These are phyloP conservation scores for Tringa solitaria DNA, from an alignment of 2,113 vertebrate species.

Conservation along the genomic window DNA sequence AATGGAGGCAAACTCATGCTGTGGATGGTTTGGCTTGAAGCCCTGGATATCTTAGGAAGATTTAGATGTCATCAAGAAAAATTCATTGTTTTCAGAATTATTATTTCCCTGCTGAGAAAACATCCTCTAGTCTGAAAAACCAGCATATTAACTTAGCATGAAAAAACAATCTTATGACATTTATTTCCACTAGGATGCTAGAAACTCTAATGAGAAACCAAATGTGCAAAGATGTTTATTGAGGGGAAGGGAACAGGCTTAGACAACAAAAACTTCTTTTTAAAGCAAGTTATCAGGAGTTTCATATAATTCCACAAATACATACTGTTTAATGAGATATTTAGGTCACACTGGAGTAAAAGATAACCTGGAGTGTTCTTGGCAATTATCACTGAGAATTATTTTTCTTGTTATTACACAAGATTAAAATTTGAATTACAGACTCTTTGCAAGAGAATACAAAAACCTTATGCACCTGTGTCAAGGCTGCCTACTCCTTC, in stretches of 20 bases:
- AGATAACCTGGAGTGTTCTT: neutral
- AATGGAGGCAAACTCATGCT: neutral
- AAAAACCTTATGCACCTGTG: neutral
- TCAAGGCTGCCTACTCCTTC: neutral
- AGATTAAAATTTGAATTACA: neutral
- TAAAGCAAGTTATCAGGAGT: neutral
- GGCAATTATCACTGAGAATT: neutral
- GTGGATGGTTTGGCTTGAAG: neutral
- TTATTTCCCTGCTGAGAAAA: slow-evolving; percentile 22
- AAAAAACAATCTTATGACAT: neutral
- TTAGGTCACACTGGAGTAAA: neutral
- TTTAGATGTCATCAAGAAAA: slow-evolving; percentile 18
- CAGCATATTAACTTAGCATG: neutral
- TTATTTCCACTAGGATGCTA: slow-evolving; percentile 1
- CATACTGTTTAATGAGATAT: neutral
- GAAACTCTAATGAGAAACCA: slow-evolving; percentile 23
- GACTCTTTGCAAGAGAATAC: neutral
- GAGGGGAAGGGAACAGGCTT: neutral
- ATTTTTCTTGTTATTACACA: neutral
- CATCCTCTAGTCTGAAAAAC: neutral
- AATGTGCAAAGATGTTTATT: slow-evolving; percentile 4
- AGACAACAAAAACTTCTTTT: neutral
- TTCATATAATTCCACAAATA: neutral
- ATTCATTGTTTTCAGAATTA: slow-evolving; percentile 7
- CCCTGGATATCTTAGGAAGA: neutral